These are phyloP conservation scores for Arenaria interpres DNA, from an alignment of 2,113 vertebrate species.

Conservation along the genomic window DNA sequence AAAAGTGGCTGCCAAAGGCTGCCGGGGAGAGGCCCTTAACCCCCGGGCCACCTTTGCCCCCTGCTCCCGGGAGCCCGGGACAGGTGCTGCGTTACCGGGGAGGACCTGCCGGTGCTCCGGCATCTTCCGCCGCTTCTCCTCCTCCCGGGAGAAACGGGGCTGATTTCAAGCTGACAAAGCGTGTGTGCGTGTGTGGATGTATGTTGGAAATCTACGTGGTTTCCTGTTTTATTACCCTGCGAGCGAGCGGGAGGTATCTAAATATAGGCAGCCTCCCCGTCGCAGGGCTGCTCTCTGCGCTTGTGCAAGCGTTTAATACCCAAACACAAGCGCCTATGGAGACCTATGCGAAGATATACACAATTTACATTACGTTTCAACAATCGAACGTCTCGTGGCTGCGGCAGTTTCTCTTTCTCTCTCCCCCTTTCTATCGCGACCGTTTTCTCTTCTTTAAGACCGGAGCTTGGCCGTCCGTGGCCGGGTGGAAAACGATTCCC, in stretches of 20 bases:
- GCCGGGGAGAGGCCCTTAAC: conserved; percentile 37
- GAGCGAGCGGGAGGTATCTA: background rate
- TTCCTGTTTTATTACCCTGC: background rate
- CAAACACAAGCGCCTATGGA: conserved; percentile 7
- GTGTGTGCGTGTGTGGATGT: no score
- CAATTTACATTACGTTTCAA: conserved; percentile 38
- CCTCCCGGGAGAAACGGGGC: background rate
- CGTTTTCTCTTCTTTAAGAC: background rate
- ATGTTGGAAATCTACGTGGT: background rate
- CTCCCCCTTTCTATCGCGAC: background rate
- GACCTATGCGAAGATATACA: conserved; percentile 23
- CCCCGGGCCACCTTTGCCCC: conserved; percentile 49
- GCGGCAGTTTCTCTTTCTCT: background rate
- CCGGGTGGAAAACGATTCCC: background rate
- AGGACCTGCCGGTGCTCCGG: background rate
- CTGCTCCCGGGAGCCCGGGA: background rate
- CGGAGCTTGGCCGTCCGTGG: background rate
- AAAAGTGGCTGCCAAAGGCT: background rate
- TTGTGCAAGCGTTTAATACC: background rate
- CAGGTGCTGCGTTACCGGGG: conserved; percentile 12
- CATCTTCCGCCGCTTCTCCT: background rate
- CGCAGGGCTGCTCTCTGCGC: background rate
- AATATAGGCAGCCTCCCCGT: background rate
- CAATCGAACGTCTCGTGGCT: background rate
- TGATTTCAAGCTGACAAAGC: background rate